A percentile compares a stretch with the other conserved stretches of the same genome.
phyloP scores from a whole-genome alignment of 2,113 vertebrate species.

The Monarcha castaneiventris region DNA sequence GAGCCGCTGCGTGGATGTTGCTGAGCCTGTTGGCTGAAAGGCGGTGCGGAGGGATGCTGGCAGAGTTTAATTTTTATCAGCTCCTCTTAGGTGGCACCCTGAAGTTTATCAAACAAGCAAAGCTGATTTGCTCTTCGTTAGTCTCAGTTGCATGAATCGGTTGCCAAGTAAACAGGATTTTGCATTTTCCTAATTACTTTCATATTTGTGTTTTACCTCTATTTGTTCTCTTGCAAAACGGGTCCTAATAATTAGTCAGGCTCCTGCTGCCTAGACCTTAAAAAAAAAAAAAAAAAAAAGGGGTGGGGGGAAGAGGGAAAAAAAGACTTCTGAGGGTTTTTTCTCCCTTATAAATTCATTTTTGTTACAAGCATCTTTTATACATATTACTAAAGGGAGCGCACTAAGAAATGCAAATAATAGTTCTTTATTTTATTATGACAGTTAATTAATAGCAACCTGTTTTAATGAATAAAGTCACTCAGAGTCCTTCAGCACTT shows the following conservation, averaged over 20 bases:
- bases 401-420: slow-evolving; percentile 82
- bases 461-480: slow-evolving; percentile 90
- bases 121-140: slow-evolving; percentile 64
- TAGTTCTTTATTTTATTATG: slow-evolving; percentile 88
- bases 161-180: slow-evolving; percentile 73
- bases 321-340: slow-evolving; percentile 36
- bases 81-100: slow-evolving; percentile 44
- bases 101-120: slow-evolving; percentile 67
- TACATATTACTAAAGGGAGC: slow-evolving; percentile 77
- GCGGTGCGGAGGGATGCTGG: slow-evolving; percentile 8
- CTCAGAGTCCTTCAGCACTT: slow-evolving; percentile 84
- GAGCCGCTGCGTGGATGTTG: not conserved
- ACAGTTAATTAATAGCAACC: slow-evolving; percentile 90
- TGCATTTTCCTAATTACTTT: slow-evolving; percentile 76
- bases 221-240: slow-evolving; percentile 69
- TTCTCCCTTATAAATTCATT: slow-evolving; percentile 71
- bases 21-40: not conserved
- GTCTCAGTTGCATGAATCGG: slow-evolving; percentile 61
- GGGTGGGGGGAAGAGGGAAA: not conserved
- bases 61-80: slow-evolving; percentile 60
- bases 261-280: slow-evolving; percentile 64
- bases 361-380: slow-evolving; percentile 82
- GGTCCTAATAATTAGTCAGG: slow-evolving; percentile 73
- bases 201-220: slow-evolving; percentile 76
- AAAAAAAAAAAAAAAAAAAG: slow-evolving; percentile 24